Evolutionary conservation across 1,140 invertebrate species (phyloP), one percentile per base, ranked within the genome.

Genomic region (Heliconius melpomene): DNA sequence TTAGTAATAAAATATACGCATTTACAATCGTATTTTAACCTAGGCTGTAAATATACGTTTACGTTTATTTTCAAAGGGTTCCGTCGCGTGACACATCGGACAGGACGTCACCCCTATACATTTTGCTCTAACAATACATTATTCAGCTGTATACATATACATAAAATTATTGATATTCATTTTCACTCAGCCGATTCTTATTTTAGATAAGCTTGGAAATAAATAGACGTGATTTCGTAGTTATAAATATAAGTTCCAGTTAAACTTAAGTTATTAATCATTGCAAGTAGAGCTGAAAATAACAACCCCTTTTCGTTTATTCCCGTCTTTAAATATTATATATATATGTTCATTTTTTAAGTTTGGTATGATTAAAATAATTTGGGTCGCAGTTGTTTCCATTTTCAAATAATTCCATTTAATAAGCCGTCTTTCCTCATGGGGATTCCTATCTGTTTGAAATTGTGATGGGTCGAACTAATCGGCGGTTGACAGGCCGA

Each of bases 121-220:
- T 57, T 79, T 57, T 70, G 72, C 60, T 71, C 70, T 38, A 57
- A 75, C 82, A 83, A 72, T 80, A 72, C 79, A 73, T 52, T 76
- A 82, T 71, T 71, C 60, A 40, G 20, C 36, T 57, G 60, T 66
- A 66, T 66, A 66, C 23, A 66, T 66, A 60, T 74, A 54, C 74
- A 76, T 79, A 57, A 72, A 72, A 32, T 57, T 75, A 79, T 78
- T 72, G 75, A 76, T 83, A 77, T 80, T 80, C 74, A 38, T 78
- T 83, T 80, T 78, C 82, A 83, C 77, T 73, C 73, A 79, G 77
- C 74, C 76, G 82, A 83, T 83, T 75, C 52, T 76, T 74, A 79
- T 80, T 82, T 79, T 74, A 80, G 79, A 83, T 83, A 80, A 82
- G n/a, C 36, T 72, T 73, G 9, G 16, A 81, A 81, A 32, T 76